These are phyloP conservation scores for Suncus etruscus DNA, from an alignment of 2,113 vertebrate species.

Conservation along the genomic window DNA sequence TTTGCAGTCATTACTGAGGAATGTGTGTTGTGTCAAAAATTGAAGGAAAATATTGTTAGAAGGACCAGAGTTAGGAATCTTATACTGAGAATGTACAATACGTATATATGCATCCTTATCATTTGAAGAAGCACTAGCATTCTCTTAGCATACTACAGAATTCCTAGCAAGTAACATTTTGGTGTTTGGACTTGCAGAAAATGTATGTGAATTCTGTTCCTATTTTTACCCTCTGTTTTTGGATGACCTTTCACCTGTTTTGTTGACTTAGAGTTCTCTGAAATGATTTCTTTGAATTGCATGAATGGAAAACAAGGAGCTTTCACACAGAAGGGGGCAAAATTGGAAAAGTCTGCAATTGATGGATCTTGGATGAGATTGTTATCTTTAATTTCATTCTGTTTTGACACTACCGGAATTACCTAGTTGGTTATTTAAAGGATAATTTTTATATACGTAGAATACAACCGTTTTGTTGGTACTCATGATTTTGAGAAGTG, in stretches of 20 bases:
- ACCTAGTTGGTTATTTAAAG: neutral
- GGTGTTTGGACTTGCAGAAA: conserved; percentile 13
- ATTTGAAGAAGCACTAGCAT: neutral
- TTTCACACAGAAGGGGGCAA: conserved; percentile 48
- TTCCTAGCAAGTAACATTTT: neutral
- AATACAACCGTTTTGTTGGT: neutral
- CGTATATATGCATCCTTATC: neutral
- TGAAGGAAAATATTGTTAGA: conserved; percentile 27
- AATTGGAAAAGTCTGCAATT: conserved; percentile 31
- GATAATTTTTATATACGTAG: conserved; percentile 1
- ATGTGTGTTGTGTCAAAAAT: conserved; percentile 56
- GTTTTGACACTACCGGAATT: neutral
- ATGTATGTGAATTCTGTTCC: neutral
- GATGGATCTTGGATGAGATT: neutral
- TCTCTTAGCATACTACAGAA: conserved; percentile 3
- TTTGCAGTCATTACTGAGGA: conserved; percentile 61
- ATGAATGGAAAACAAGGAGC: neutral
- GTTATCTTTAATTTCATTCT: conserved; percentile 3
- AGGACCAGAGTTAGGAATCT: conserved; percentile 57
- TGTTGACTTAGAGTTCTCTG: conserved; percentile 51
- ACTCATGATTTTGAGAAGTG: neutral
- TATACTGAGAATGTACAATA: conserved; percentile 5
- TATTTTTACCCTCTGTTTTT: neutral
- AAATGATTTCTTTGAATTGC: conserved; percentile 37
- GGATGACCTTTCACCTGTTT: conserved; percentile 46